Percentiles rank a stretch among this genome's conserved stretches.
These are phyloP conservation scores for Gymnodraco acuticeps DNA, from an alignment of 2,797 vertebrate species.

Conservation along the genomic window DNA sequence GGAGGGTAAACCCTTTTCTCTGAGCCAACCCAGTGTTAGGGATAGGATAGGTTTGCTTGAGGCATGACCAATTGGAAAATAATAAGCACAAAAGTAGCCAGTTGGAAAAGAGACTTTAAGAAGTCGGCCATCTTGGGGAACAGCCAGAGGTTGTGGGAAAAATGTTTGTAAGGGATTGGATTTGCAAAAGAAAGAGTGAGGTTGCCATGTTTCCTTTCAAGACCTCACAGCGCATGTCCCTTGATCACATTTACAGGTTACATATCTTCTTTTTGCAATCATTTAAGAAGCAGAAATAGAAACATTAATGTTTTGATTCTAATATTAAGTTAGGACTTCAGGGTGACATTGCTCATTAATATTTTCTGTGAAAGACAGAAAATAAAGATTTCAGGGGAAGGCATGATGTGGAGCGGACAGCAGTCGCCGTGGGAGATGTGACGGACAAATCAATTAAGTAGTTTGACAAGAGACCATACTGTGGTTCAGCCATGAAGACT, in stretches of 20 bases:
- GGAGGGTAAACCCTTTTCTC: not conserved
- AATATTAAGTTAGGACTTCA: conserved; percentile 24
- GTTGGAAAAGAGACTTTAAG: conserved; percentile 31
- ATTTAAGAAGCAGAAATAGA: conserved; percentile 21
- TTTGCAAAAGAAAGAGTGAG: conserved; percentile 12
- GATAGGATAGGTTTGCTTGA: conserved; percentile 21
- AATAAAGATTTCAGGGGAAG: conserved; percentile 55
- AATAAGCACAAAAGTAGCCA: conserved; percentile 20
- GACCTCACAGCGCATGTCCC: conserved; percentile 5
- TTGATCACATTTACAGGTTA: conserved; percentile 39
- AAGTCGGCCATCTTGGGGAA: conserved; percentile 36
- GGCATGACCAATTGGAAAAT: conserved; percentile 23
- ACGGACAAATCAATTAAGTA: conserved; percentile 58
- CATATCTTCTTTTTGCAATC: conserved; percentile 26
- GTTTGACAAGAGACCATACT: conserved; percentile 42
- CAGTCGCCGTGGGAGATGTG: conserved; percentile 43
- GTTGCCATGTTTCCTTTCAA: conserved; percentile 46
- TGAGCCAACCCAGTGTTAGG: conserved; percentile 1
- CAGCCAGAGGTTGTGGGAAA: conserved; percentile 44
- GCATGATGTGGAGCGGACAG: conserved; percentile 34
- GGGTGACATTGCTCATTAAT: conserved; percentile 42
- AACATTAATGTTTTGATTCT: not conserved
- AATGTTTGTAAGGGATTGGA: conserved; percentile 22
- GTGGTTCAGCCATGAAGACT: conserved; percentile 25
- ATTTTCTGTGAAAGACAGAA: conserved; percentile 32